Conservation (phyloP, 2,113 vertebrate genomes). For the Erythrolamprus reginae region DNA sequence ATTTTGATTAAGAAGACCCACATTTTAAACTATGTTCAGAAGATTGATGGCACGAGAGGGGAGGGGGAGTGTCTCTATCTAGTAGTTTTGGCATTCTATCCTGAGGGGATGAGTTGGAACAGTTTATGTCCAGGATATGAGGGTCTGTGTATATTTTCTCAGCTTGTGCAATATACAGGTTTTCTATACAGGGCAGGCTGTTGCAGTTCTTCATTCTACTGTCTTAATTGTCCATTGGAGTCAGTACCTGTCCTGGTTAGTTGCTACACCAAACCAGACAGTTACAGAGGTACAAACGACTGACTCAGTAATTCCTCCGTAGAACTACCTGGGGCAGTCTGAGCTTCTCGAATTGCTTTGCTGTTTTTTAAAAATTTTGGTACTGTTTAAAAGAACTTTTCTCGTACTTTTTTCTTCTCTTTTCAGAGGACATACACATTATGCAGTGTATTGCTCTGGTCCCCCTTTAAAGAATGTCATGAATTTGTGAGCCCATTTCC, state of each 20-base stretch:
- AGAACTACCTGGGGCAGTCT: background rate
- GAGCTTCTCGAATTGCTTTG: background rate
- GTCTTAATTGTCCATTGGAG: background rate
- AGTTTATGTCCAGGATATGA: background rate
- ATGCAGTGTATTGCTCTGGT: conserved; percentile 74
- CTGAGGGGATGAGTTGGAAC: background rate
- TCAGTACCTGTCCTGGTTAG: background rate
- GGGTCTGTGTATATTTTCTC: background rate
- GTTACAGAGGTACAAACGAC: background rate
- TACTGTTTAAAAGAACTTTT: background rate
- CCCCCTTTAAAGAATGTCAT: conserved; percentile 86
- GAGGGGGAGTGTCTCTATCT: background rate
- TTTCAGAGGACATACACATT: conserved; percentile 76
- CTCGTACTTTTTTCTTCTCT: conserved; percentile 21
- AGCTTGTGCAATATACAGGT: background rate
- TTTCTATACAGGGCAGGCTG: background rate
- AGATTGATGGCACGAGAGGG: background rate
- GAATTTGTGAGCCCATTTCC: conserved; percentile 88
- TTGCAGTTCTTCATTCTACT: background rate
- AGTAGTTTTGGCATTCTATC: background rate
- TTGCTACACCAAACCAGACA: background rate
- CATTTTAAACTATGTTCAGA: background rate
- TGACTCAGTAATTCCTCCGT: background rate
- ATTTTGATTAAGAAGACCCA: background rate
- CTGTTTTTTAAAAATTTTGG: background rate